phyloP scores from a whole-genome alignment of 2,888 invertebrate species.

The Acanthosepion pharaonis region DNA sequence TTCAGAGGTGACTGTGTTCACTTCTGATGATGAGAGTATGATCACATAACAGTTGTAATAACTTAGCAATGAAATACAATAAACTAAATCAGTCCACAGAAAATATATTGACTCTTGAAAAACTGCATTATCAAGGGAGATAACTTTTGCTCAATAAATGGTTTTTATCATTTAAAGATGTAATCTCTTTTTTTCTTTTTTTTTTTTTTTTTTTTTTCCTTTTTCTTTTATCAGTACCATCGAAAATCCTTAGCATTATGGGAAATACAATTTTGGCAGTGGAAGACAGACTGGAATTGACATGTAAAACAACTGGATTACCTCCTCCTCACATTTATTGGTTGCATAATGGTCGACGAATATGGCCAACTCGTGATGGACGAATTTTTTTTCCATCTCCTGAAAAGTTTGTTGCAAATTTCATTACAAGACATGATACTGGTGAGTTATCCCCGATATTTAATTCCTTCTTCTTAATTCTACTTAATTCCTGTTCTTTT shows the following conservation, averaged over 20 bases:
- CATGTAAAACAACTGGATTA: constrained; percentile 62
- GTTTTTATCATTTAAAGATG: no score
- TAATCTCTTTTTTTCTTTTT: neutral
- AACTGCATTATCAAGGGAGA: no score
- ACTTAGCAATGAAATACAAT: no score
- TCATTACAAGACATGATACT: constrained; percentile 58
- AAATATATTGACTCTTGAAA: no score
- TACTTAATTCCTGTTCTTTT: neutral
- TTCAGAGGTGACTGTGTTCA: no score
- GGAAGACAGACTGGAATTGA: constrained; percentile 60
- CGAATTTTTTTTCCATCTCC: constrained; percentile 59
- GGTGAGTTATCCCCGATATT: constrained; percentile 51
- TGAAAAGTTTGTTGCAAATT: constrained; percentile 57
- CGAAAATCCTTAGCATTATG: constrained; percentile 57
- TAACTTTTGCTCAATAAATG: no score
- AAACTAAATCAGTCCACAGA: no score
- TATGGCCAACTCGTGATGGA: constrained; percentile 61
- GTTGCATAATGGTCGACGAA: constrained; percentile 56
- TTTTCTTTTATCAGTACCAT: constrained; percentile 58
- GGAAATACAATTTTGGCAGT: constrained; percentile 62
- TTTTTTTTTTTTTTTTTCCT: neutral
- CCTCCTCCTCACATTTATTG: constrained; percentile 64
- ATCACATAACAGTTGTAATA: no score
- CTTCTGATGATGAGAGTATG: no score
- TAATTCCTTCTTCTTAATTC: neutral